Conservation (phyloP, 1,140 invertebrate species). For the Myzus persicae region DNA sequence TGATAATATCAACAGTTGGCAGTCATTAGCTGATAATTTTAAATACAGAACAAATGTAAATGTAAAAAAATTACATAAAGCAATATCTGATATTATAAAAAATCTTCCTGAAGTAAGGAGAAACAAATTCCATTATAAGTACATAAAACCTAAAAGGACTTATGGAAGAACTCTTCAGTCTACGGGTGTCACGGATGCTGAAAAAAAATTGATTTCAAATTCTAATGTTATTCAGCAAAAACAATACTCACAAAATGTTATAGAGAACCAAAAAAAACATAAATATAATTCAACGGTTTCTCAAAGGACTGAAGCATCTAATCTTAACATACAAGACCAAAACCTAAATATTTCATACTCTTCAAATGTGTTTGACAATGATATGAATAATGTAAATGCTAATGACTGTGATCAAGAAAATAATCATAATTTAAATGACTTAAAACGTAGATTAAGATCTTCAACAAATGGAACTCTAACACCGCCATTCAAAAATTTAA, state of each 20-base stretch:
- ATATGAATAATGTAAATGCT: background rate
- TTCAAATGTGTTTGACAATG: background rate
- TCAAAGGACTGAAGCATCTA: background rate
- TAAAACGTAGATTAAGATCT: background rate
- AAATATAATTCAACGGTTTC: background rate
- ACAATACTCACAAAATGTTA: background rate
- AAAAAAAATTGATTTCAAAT: background rate
- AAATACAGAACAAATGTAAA: slow-evolving; percentile 25
- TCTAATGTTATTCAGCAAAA: background rate
- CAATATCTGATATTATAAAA: slow-evolving; percentile 20
- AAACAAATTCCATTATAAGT: background rate
- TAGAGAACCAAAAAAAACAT: background rate
- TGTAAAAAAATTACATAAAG: slow-evolving; percentile 25
- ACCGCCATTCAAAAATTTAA: background rate
- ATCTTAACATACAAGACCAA: background rate
- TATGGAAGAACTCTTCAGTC: slow-evolving; percentile 9
- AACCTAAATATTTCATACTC: background rate
- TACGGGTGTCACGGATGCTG: background rate
- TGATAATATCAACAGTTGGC: slow-evolving; percentile 31
- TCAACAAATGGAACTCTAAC: background rate
- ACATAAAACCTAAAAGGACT: background rate
- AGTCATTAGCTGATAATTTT: background rate
- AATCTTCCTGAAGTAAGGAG: background rate
- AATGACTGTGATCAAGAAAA: background rate
- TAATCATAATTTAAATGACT: background rate